Conservation (phyloP, 2,113 vertebrate species). For the Bufo gargarizans region DNA sequence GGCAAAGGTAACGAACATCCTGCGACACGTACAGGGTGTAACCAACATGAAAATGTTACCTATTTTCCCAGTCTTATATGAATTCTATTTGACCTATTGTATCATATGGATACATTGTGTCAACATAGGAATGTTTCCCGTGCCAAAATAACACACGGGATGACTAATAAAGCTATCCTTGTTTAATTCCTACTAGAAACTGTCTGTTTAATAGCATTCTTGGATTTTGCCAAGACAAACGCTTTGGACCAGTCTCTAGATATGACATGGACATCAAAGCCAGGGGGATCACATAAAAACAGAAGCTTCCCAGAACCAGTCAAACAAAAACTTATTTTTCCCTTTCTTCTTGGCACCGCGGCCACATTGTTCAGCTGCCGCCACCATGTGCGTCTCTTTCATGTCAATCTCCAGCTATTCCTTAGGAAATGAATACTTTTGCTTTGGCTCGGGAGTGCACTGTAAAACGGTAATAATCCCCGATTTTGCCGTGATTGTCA, state of each 20-base stretch:
- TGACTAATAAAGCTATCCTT: slow-evolving; percentile 41
- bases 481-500: slow-evolving; percentile 5
- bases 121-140: slow-evolving; percentile 19
- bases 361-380: slow-evolving; percentile 20
- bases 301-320: slow-evolving; percentile 35
- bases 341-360: neutral
- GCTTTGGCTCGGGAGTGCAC: neutral
- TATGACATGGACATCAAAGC: slow-evolving; percentile 44
- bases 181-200: slow-evolving; percentile 25
- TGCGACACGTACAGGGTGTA: too few relatives aligned
- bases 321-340: slow-evolving; percentile 16
- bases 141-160: neutral
- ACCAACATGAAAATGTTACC: too few relatives aligned
- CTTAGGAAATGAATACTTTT: slow-evolving; percentile 46
- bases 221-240: slow-evolving; percentile 33
- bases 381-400: slow-evolving; percentile 34
- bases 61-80: too few relatives aligned
- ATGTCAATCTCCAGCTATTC: slow-evolving; percentile 36
- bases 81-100: too few relatives aligned
- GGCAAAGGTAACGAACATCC: too few relatives aligned
- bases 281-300: slow-evolving; percentile 24
- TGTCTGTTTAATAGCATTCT: slow-evolving; percentile 42
- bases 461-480: slow-evolving; percentile 19
- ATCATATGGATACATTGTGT: slow-evolving; percentile 10
- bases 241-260: slow-evolving; percentile 1